Conservation (phyloP, 2,113 vertebrate genomes). For the Origma solitaria region DNA sequence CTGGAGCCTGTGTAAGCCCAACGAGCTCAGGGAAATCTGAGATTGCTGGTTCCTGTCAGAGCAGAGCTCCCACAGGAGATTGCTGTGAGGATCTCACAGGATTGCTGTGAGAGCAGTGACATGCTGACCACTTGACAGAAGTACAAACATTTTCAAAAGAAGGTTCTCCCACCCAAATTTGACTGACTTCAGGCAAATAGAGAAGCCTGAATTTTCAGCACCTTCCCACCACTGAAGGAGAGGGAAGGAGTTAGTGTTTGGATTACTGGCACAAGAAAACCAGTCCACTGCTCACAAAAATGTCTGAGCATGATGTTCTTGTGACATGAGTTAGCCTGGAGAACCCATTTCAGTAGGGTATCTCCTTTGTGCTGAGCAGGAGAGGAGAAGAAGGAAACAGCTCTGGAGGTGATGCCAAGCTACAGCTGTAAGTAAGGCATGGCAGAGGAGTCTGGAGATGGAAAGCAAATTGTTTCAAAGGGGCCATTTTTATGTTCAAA, state of each 20-base stretch:
- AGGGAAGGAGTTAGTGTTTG: neutral
- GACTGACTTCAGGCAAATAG: neutral
- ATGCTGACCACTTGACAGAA: neutral
- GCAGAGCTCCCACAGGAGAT: neutral
- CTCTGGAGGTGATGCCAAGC: neutral
- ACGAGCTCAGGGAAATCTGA: neutral
- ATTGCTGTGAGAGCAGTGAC: neutral
- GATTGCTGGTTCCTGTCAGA: neutral
- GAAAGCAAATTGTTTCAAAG: neutral
- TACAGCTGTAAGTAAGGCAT: neutral
- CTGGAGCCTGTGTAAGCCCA: neutral
- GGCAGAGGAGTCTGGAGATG: neutral
- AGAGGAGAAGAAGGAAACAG: neutral
- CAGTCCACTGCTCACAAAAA: neutral
- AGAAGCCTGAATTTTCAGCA: neutral
- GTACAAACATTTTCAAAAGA: neutral
- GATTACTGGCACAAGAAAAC: neutral
- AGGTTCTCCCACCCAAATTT: neutral
- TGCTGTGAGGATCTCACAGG: too few species aligned
- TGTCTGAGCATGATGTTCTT: accelerated
- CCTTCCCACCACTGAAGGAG: accelerated
- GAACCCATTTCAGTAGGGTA: neutral
- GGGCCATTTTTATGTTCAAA: neutral
- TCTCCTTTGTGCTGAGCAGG: neutral
- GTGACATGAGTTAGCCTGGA: neutral